Base-by-base conservation (phyloP, 2,113 vertebrate species). In the Gymnorhina tibicen region DNA sequence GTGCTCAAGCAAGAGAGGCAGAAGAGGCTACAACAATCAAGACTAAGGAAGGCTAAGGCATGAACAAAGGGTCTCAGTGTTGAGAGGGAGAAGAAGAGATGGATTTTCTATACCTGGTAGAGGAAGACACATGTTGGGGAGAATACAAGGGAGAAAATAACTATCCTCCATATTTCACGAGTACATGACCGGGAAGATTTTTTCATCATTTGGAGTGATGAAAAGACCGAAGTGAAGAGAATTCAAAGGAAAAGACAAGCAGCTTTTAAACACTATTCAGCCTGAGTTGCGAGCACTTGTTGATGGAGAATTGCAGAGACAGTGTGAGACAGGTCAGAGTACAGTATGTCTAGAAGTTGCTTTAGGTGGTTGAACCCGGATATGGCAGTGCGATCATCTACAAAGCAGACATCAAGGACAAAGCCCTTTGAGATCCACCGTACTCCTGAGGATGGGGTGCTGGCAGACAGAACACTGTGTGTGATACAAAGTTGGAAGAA, bases 231-330 rank as follows among this genome's bases (percentile, higher is more conserved):
- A 93, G 72, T 58, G 50, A 89, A 72, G 63, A 75, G 42, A 93
- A 88, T 64, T 90, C 75, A 92, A 86, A 84, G 85, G 53, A 74
- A 94, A 91, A 85, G 78, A 83, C 59, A 93, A 86, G 55, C 11
- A 85, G 85, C 12, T 93, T 94, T 60, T 95, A 58, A 87, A 86
- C 68, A 70, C 80, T 73, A 52, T 52, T 94, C 74, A 91, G 50
- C 33, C 72, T 86, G 63, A 92, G 79, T 63, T 84, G 55, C 23
- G 35, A 94, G 86, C 35, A 62, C 81, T 62, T 91, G 91, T 70
- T 90, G 92, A 89, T 37, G 46, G 50, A 55, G 83, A 76, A 55
- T 8, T 75, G 55, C 6, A 4, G 55, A 83, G 58, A 91, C 14
- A 53, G 41, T 13, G n/a, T 17, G 63, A 92, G 90, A 83, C 82